Evolutionary conservation across 2,113 vertebrate species (phyloP), one percentile per base, ranked within the genome.

Genomic region (Gavia stellata): DNA sequence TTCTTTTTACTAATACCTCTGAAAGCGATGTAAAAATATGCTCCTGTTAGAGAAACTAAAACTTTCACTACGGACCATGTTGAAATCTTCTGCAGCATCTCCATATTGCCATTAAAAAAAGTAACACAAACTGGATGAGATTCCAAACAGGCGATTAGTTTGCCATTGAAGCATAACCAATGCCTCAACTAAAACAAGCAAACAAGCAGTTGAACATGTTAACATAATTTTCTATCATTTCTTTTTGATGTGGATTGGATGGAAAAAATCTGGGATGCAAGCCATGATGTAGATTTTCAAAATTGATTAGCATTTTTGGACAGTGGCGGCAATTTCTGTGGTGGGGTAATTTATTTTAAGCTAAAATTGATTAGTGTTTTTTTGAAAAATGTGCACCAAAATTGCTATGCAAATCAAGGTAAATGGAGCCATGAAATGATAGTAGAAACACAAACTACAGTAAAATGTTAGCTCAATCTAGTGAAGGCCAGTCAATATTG

Each of bases 141-240:
- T 89, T 98, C 97, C 95, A 97, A 97, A 93, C 84, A 96, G 95
- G 94, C 72, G 38, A 97, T 98, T 97, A 96, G 97, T 95, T 96
- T 95, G 83, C 93, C 94, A 96, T n/a, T 96, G 97, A 98, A 97
- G 98, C 98, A 95, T 98, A 97, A 97, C 97, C 95, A 94, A 89
- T 88, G 94, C 85, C 89, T 97, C 96, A 73, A 96, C 93, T 94
- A 95, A 97, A 98, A 98, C 93, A 97, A 97, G 97, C 96, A 97
- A 97, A 98, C 97, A 97, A 97, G 96, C 82, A 80, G 92, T 96
- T 1, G 42, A 97, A 97, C 97, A 94, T 97, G 97, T 97, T 98
- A 97, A 98, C 98, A 96, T 97, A 59, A 97, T 98, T 98, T 97
- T 86, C 95, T 97, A 98, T 98, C 97, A 97, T 97, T 97, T 97